Base-by-base conservation (phyloP, 2,797 vertebrate species). In the Botia kubotai region DNA sequence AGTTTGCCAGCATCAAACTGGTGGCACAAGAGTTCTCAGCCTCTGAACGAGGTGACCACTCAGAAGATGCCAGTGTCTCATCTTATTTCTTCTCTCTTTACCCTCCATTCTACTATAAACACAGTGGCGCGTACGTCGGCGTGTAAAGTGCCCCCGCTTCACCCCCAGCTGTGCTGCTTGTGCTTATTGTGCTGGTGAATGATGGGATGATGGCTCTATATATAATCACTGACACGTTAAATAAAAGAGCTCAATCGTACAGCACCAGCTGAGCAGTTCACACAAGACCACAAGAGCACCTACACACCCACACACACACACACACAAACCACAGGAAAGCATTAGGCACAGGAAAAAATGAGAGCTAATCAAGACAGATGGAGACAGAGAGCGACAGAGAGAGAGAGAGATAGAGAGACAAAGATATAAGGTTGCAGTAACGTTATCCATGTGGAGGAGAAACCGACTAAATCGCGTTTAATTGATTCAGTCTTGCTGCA, bases 211-310 rank as follows among this genome's bases (percentile, higher is more conserved):
- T 90, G 72, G 79, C 66, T 87, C 85, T 86, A 80, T 84, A 85
- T 83, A 87, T 86, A 90, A 90, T 89, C 85, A 39, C 78, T 72
- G 84, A 85, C 90, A 86, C 83, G 78, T 77, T 82, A 73, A 72
- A 82, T 43, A 76, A 88, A 33, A 58, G 46, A 69, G 36, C 63
- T 79, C 39, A 69, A 29, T 58, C 82, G 77, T 66, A 39, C 67
- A 86, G 68, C 66, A 79, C 36, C 81, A 62, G 8, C 55, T 62
- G 50, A 60, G 23, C 33, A 46, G n/a, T 48, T 71, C 36, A 50
- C 62, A 55, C 2, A 13, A 0, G 3, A n/a, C 52, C 48, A 53
- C 50, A 57, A 36, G 29, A 3, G 16, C 33, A 60, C 53, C 5
- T 6, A 39, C 39, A 39, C 39, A 60, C 14, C 21, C 60, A 36